Conservation (phyloP, 2,113 vertebrate species). For the Nematolebias whitei region DNA sequence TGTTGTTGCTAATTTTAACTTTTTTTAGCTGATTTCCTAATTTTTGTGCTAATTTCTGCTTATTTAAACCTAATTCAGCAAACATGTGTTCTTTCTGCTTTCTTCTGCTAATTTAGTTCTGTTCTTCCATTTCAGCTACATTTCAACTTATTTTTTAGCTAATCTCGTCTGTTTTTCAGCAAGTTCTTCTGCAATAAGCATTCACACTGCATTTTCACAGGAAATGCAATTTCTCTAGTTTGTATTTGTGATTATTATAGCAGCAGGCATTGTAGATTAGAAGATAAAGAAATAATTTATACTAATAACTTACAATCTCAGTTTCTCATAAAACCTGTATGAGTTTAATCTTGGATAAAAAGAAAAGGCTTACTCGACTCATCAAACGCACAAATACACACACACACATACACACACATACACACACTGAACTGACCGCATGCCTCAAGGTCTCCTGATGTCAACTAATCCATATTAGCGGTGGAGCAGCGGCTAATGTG, state of each 20-base stretch:
- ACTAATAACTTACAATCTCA: slow-evolving; percentile 10
- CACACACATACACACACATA: not conserved
- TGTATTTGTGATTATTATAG: not conserved
- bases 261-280: not conserved
- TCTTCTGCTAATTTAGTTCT: too few species aligned
- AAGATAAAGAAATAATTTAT: slow-evolving; percentile 4
- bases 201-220: too few species aligned
- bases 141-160: too few species aligned
- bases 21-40: too few species aligned
- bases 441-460: slow-evolving; percentile 40
- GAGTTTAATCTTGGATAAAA: slow-evolving; percentile 13
- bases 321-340: slow-evolving; percentile 21
- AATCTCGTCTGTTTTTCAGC: too few species aligned
- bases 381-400: slow-evolving; percentile 12
- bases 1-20: too few species aligned
- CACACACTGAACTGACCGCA: not conserved
- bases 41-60: too few species aligned
- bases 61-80: too few species aligned
- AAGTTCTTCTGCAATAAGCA: too few species aligned
- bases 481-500: slow-evolving; percentile 65
- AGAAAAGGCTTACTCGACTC: slow-evolving; percentile 21
- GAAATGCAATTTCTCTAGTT: too few species aligned
- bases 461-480: slow-evolving; percentile 57
- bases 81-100: too few species aligned
- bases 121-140: too few species aligned